Percentiles rank a stretch among this genome's conserved stretches.
Conservation (phyloP, 2,888 invertebrate genomes). For the Drosophila nr. fundita region DNA sequence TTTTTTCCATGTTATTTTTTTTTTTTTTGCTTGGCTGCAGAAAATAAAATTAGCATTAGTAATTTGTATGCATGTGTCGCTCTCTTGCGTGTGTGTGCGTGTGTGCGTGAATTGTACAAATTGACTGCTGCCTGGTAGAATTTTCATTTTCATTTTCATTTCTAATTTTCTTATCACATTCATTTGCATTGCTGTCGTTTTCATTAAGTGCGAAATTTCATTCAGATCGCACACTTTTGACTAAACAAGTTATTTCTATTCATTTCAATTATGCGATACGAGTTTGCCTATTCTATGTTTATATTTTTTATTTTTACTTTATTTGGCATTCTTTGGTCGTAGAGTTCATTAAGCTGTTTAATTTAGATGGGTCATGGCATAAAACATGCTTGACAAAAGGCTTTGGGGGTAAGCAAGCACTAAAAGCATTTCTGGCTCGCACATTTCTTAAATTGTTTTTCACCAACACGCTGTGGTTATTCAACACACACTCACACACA, state of each 20-base stretch:
- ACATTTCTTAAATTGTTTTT: conserved; percentile 72
- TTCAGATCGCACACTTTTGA: conserved; percentile 40
- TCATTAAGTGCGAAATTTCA: conserved; percentile 65
- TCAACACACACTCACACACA: not conserved
- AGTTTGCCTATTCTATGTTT: not conserved
- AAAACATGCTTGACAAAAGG: conserved; percentile 41
- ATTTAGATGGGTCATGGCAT: conserved; percentile 25
- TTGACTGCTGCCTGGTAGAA: conserved; percentile 33
- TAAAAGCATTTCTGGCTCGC: conserved; percentile 56
- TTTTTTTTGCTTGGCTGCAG: conserved; percentile 14
- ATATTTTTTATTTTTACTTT: not conserved
- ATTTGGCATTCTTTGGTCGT: conserved; percentile 9
- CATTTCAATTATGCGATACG: conserved; percentile 62
- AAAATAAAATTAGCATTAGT: conserved; percentile 77
- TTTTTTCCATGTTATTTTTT: not conserved
- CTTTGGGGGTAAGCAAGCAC: not conserved
- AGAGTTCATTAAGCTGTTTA: conserved; percentile 58
- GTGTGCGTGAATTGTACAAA: conserved; percentile 10
- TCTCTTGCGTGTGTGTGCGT: conserved; percentile 5
- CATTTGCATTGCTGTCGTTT: conserved; percentile 33
- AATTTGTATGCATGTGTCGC: conserved; percentile 69
- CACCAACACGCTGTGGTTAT: conserved; percentile 55
- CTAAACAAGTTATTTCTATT: conserved; percentile 65
- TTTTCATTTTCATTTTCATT: conserved; percentile 43
- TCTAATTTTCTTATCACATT: conserved; percentile 24